phyloP scores from a whole-genome alignment of 2,888 invertebrate genomes.

The Melanostoma scalare region DNA sequence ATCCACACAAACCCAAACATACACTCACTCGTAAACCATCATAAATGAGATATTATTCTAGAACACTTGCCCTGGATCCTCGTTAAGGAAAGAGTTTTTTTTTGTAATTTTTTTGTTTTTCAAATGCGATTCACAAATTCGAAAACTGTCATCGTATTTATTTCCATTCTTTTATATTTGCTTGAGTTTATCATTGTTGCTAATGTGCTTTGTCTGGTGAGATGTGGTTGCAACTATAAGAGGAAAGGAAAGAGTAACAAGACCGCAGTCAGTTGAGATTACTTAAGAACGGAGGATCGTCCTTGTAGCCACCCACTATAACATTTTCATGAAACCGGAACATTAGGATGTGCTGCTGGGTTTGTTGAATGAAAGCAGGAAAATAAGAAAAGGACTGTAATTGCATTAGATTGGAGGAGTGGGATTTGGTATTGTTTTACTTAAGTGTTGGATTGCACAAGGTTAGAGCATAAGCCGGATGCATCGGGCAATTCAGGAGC shows the following conservation, averaged over 20 bases:
- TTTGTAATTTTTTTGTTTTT: background rate
- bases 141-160: conserved; percentile 63
- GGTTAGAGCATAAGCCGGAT: conserved; percentile 36
- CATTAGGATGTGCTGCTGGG: conserved; percentile 39
- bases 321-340: conserved; percentile 27
- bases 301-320: background rate
- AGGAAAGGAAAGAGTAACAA: background rate
- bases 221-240: conserved; percentile 1
- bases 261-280: conserved; percentile 38
- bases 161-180: conserved; percentile 8
- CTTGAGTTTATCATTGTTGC: conserved; percentile 38
- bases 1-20: background rate
- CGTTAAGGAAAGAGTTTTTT: conserved; percentile 7
- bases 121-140: conserved; percentile 58
- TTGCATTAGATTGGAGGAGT: conserved; percentile 42
- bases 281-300: conserved; percentile 32
- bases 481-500: conserved; percentile 20
- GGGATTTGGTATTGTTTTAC: conserved; percentile 54
- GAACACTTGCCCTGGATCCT: conserved; percentile 21
- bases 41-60: conserved; percentile 48
- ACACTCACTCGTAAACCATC: conserved; percentile 48
- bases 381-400: conserved; percentile 26
- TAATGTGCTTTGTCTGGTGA: conserved; percentile 39
- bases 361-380: background rate
- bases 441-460: conserved; percentile 49